Base-by-base conservation (phyloP, 2,113 vertebrate genomes). In the Cettia cetti region DNA sequence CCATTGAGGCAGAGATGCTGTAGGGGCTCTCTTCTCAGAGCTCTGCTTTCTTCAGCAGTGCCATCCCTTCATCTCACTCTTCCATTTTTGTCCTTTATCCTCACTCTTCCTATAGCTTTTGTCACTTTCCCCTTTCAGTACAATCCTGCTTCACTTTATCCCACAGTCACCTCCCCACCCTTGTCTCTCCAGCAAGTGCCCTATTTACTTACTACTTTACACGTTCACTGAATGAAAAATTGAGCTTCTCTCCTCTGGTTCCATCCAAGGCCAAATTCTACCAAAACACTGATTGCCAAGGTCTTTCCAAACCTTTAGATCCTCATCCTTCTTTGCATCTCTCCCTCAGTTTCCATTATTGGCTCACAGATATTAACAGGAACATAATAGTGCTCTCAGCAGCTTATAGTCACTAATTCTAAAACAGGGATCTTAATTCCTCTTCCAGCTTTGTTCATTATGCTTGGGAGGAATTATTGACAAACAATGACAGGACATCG, bases 401-500 rank as follows among this genome's bases (percentile, higher is more conserved):
- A 66, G 15, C 28, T 80, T 47, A 24, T 72, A 57, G 6, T 72
- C 64, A 35, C 2, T 24, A 42, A 63, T 40, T 83, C 37, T 66
- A 20, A 44, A 86, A 44, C 49, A 76, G 50, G 3, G 24, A 21
- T 44, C 18, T 70, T 83, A 31, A 42, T 66, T 92, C 54, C 22
- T 80, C 75, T 74, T 24, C 15, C 30, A 4, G 1, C 10, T 61
- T 61, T 65, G 23, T 69, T 50, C 17, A 4, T 83, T 70, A 31
- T 15, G 7, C 30, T 27, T 66, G 24, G 11, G 27, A 81, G 35
- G 18, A 86, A 15, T 17, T 83, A 65, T 18, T 42, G 40, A 66
- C 57, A 79, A 72, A 49, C 1, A 2, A 3, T 0, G 2, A 53
- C 9, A 44, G 11, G 28, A 89, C 9, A 24, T 0, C 2, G 30